These are phyloP conservation scores for Pyralis farinalis DNA, from an alignment of 2,888 invertebrate species.

Conservation along the genomic window DNA sequence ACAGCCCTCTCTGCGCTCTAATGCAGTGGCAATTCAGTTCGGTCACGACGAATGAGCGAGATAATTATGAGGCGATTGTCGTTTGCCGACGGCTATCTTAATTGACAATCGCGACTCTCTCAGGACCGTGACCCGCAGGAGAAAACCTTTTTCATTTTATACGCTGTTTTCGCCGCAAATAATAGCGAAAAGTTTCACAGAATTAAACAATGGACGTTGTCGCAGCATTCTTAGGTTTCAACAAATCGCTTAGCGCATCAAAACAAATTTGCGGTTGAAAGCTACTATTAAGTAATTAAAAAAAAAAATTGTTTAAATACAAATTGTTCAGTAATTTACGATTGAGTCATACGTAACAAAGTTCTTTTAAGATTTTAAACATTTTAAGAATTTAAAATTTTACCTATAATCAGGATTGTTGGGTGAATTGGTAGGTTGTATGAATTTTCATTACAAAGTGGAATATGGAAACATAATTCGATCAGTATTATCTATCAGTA, in stretches of 20 bases:
- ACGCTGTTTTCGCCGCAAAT: slow-evolving; percentile 61
- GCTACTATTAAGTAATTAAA: no score
- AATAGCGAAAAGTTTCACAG: slow-evolving; percentile 50
- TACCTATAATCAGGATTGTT: no score
- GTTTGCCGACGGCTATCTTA: slow-evolving; percentile 66
- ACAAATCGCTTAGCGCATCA: background rate
- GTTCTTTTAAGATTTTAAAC: no score
- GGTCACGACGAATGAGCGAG: slow-evolving; percentile 75
- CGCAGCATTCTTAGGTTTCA: background rate
- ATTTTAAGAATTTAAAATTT: no score
- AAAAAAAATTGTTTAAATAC: background rate
- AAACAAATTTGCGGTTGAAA: no score
- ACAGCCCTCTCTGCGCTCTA: slow-evolving; percentile 68
- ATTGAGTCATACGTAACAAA: no score
- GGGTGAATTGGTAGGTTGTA: no score
- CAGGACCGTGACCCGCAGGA: slow-evolving; percentile 69
- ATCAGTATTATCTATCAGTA: no score
- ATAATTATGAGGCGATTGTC: slow-evolving; percentile 75
- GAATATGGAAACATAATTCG: no score
- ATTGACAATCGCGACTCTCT: slow-evolving; percentile 71
- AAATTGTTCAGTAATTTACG: no score
- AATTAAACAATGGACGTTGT: slow-evolving; percentile 28
- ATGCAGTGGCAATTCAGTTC: slow-evolving; percentile 69
- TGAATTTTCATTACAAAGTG: no score
- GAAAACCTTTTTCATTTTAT: slow-evolving; percentile 73